Evolutionary conservation across 2,113 vertebrate genomes (phyloP).

Genomic region (Halcyon malimbica): DNA sequence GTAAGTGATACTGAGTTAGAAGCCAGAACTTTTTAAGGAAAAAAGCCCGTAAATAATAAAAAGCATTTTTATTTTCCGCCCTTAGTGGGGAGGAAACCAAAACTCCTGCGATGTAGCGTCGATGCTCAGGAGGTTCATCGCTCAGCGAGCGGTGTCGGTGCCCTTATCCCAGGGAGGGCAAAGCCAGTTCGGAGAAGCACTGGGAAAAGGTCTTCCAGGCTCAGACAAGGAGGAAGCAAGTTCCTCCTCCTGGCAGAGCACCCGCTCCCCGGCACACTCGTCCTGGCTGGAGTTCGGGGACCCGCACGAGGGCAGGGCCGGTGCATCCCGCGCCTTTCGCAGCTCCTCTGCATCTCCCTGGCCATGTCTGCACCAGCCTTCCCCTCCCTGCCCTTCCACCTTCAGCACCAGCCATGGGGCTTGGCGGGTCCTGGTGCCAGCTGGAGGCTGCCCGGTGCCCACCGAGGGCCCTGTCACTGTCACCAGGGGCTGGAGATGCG

Average conservation of each 20-base stretch:
- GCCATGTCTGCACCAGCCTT: background rate
- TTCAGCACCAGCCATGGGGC: background rate
- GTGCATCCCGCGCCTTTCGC: background rate
- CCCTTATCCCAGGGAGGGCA: background rate
- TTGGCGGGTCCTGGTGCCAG: background rate
- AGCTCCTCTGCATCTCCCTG: background rate
- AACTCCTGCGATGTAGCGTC: background rate
- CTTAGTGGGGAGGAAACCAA: background rate
- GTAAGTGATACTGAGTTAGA: no score
- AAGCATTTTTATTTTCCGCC: no score
- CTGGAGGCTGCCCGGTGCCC: background rate
- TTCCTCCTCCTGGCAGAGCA: background rate
- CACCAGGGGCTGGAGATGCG: fast-evolving
- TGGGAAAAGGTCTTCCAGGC: background rate
- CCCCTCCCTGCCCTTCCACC: background rate
- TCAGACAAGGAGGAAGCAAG: background rate
- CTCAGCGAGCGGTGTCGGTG: background rate
- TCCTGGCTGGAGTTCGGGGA: background rate
- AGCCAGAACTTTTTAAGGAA: no score
- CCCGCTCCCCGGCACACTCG: background rate
- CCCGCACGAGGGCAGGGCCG: background rate
- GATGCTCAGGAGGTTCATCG: background rate
- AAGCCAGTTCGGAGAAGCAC: background rate
- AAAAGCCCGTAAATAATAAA: no score
- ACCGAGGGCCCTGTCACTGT: background rate